Base-by-base conservation (phyloP, 2,113 vertebrate genomes). In the Etheostoma spectabile region DNA sequence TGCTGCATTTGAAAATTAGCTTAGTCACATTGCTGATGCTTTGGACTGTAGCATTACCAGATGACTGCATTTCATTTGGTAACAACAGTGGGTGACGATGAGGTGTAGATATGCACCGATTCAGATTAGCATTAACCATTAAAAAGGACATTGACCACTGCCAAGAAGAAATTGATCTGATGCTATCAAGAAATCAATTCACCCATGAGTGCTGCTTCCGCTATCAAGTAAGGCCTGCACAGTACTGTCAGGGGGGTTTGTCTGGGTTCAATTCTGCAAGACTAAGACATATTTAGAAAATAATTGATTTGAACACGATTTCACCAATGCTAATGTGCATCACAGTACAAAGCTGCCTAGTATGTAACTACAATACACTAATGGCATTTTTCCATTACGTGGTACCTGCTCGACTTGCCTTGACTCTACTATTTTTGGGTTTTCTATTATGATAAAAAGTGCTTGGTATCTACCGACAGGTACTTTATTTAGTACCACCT, bases 161-260 rank as follows among this genome's bases (percentile, higher is more conserved):
- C 46, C 49, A 53, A 64, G 24, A 67, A 76, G 52, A 72, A 62
- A 75, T 65, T 77, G 53, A 67, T 74, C 73, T 64, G 11, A 52
- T 33, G 56, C 73, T 63, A 81, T 86, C 52, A 52, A 46, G 33
- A 69, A 86, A 82, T 82, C 79, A 52, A 78, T 74, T 69, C 46
- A 51, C 22, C 69, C 45, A 18, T 35, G 69, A 60, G 48, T 45
- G 14, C 63, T 61, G 57, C 57, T 64, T 64, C 63, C 49, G 55
- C 27, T 66, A 18, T 59, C 27, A 45, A 74, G 16, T 19, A 13
- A 61, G 57, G 35, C 19, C 57, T 12, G 46, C 15, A 21, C n/a
- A 42, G 51, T 30, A 59, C 52, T 30, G 60, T 18, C 74, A 27
- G 24, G 46, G 24, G 15, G 14, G 15, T 69, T 38, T 64, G 51